Base-by-base conservation (phyloP, 2,888 invertebrate species). In the Drosophila incognita region DNA sequence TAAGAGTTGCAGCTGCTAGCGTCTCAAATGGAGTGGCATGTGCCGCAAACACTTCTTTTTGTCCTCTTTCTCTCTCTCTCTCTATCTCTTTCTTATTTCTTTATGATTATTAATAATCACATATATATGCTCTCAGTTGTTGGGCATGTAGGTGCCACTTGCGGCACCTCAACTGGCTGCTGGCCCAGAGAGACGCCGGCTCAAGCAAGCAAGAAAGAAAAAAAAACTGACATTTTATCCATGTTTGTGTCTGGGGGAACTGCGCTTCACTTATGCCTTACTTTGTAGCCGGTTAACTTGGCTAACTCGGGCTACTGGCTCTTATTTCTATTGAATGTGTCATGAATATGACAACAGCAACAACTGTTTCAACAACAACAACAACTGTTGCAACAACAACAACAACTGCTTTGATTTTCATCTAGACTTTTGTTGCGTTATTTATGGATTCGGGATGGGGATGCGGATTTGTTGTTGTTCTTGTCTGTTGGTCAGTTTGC, bases 241-340 rank as follows among this genome's bases (percentile, higher is more conserved):
- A 74, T 59, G 31, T 49, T 54, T 63, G 33, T 33, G n/a, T 24
- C 38, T 27, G 27, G 40, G 68, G 70, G 76, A 62, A 56, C 69
- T 69, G 61, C 67, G 71, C 69, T 67, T 66, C 72, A 62, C 59
- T 61, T 31, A 15, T 48, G 68, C 64, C 52, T 62, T 54, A 54
- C 73, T 74, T 83, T 73, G 73, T 79, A 67, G 79, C 70, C 76
- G 76, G 59, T 73, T 72, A 70, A 38, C 69, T 61, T 49, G 54
- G 52, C 61, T 46, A 72, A 58, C 66, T 65, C 74, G 62, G 74
- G 83, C 87, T 80, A 78, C 88, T 79, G 79, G 70, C 81, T 83
- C 72, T 76, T 82, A 82, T 80, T 87, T 91, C 90, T 90, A 90
- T 91, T 89, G 90, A 91, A 90, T 83, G 81, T 91, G 79, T 91